Conservation (phyloP, 2,797 vertebrate genomes). For the Microchirus variegatus region DNA sequence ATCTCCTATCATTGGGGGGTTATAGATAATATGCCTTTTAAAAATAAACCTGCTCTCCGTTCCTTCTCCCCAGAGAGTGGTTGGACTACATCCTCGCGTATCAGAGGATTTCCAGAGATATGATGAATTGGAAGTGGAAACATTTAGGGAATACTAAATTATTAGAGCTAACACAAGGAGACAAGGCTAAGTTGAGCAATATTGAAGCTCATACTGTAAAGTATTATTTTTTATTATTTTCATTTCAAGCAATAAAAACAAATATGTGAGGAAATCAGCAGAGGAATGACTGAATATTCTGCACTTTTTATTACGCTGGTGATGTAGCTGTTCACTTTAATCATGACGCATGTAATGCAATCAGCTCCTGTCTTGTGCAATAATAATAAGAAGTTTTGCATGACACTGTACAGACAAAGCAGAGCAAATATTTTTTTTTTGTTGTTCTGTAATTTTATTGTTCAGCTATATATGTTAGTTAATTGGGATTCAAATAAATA, state of each 20-base stretch:
- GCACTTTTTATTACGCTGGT: too few relatives aligned
- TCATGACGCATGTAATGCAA: too few relatives aligned
- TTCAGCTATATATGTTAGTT: slow-evolving; percentile 1
- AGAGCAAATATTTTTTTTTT: too few relatives aligned
- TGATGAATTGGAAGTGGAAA: slow-evolving; percentile 41
- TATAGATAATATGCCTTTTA: slow-evolving; percentile 45
- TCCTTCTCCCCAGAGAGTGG: slow-evolving; percentile 28
- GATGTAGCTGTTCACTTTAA: too few relatives aligned
- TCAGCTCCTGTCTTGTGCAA: too few relatives aligned
- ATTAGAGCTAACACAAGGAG: slow-evolving; percentile 8
- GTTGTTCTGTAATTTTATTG: slow-evolving; percentile 3
- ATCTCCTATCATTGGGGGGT: slow-evolving; percentile 37
- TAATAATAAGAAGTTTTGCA: too few relatives aligned
- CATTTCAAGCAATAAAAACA: background rate
- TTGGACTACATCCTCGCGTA: slow-evolving; percentile 11
- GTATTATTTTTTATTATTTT: background rate
- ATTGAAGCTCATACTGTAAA: slow-evolving; percentile 4
- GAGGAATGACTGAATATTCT: background rate
- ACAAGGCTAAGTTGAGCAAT: slow-evolving; percentile 12
- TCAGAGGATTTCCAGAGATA: slow-evolving; percentile 34
- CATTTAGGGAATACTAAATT: slow-evolving; percentile 19
- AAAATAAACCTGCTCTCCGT: slow-evolving; percentile 46
- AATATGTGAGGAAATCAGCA: background rate
- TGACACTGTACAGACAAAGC: too few relatives aligned
- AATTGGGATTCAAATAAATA: slow-evolving; percentile 14